Evolutionary conservation across 2,797 vertebrate species (phyloP).

Genomic region (Sebastolobus altivelis): DNA sequence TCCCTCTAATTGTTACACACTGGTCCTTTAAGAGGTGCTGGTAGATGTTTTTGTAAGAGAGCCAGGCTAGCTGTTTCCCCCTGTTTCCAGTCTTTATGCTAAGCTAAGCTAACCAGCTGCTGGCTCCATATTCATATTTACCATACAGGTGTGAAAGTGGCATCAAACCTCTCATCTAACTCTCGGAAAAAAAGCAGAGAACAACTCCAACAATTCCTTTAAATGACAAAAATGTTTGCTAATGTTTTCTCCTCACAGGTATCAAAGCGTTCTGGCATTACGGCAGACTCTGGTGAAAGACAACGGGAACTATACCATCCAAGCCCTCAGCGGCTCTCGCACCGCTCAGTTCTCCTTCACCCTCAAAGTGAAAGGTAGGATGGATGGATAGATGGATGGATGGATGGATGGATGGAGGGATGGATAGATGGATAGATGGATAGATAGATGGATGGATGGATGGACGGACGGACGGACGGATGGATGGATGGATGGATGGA

Average conservation of each 20-base stretch:
- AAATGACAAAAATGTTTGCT: neutral
- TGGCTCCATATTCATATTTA: neutral
- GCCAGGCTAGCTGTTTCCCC: too few species aligned
- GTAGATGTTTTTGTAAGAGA: neutral
- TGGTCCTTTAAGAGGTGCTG: too few species aligned
- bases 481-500: neutral
- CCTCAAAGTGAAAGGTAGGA: constrained; percentile 90
- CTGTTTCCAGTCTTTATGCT: constrained; percentile 9
- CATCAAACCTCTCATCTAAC: neutral
- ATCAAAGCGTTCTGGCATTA: constrained; percentile 90
- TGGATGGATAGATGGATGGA: neutral
- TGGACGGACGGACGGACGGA: neutral
- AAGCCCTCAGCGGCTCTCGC: constrained; percentile 85
- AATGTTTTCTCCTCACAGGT: constrained; percentile 80
- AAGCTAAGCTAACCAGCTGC: neutral
- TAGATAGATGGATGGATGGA: neutral
- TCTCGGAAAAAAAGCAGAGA: neutral
- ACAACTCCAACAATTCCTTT: neutral
- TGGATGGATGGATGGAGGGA: neutral
- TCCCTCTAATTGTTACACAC: too few species aligned
- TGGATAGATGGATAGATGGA: neutral
- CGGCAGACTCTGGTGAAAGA: constrained; percentile 92
- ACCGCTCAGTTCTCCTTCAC: constrained; percentile 84
- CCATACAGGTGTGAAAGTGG: neutral
- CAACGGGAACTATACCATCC: constrained; percentile 92